Evolutionary conservation across 1,140 invertebrate species (phyloP).

Genomic region (Papilio xuthus): DNA sequence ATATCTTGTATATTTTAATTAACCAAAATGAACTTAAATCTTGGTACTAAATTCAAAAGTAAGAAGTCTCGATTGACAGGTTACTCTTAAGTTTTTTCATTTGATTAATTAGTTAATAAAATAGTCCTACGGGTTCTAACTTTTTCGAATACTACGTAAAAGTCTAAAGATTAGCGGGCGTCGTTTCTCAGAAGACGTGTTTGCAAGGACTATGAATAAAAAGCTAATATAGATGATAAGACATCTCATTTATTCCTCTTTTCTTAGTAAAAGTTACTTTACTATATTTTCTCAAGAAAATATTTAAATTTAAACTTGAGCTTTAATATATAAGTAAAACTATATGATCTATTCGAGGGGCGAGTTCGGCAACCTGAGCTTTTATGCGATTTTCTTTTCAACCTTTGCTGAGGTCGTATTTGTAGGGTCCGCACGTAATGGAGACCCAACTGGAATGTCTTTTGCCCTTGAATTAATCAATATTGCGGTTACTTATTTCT

Average conservation of each 20-base stretch:
- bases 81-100: no score
- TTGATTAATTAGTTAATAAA: background rate
- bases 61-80: no score
- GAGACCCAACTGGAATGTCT: conserved; percentile 28
- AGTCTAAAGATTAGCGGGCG: background rate
- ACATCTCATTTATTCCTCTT: background rate
- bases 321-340: background rate
- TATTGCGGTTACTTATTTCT: conserved; percentile 30
- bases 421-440: conserved; percentile 18
- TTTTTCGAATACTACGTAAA: background rate
- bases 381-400: conserved; percentile 36
- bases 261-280: conserved; percentile 1
- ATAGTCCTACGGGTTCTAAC: background rate
- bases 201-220: background rate
- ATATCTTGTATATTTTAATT: no score
- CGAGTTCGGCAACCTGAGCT: conserved; percentile 23
- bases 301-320: background rate
- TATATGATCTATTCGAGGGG: background rate
- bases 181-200: background rate
- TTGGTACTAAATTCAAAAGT: no score
- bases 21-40: no score
- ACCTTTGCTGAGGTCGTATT: conserved; percentile 20
- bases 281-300: conserved; percentile 6
- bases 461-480: conserved; percentile 26
- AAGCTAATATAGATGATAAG: background rate